Evolutionary conservation across 2,797 vertebrate species (phyloP), one percentile per base, ranked within the genome.

Genomic region (Cyprinodon diabolis): DNA sequence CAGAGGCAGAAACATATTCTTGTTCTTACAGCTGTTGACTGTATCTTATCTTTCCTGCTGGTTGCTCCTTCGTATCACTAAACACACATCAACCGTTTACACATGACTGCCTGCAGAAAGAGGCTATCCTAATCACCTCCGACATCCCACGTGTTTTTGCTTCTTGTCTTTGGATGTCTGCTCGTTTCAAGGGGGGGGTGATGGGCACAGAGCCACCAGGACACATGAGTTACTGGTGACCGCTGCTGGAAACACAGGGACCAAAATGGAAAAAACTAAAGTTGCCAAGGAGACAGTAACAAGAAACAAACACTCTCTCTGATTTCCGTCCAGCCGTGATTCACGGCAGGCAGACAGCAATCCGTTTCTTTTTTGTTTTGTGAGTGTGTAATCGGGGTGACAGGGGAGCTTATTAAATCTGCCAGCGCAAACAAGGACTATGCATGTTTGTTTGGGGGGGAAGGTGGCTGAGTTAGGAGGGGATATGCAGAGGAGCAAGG

Each of bases 371-470:
- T 71, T 74, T 71, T 68, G 58, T 48, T 43, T 66, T 75, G 56
- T 73, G 23, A 65, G 71, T 79, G 75, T 71, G 66, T 75, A 69
- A 80, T 79, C 43, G 68, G 63, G 74, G 72, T 77, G 75, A 79
- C 78, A 54, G 76, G 78, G 87, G 89, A 89, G 82, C 74, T 86
- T 90, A 89, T 92, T 89, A 88, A 91, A 87, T 83, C 70, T 80
- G 71, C 80, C 72, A 83, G 74, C 80, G 74, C 76, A 76, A 84
- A 83, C 30, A 14, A 72, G 70, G 74, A 58, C 35, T 80, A 4
- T 55, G 68, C 43, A 37, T 66, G 30, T 79, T 66, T 56, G 75
- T 57, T 62, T 45, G 52, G 65, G 43, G 51, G 78, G 19, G 8
- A 17, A 35, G 0, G 35, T 25, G 40, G 13, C 12, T 12, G 47